phyloP scores from a whole-genome alignment of 1,140 invertebrate species.

The Prorops nasuta region DNA sequence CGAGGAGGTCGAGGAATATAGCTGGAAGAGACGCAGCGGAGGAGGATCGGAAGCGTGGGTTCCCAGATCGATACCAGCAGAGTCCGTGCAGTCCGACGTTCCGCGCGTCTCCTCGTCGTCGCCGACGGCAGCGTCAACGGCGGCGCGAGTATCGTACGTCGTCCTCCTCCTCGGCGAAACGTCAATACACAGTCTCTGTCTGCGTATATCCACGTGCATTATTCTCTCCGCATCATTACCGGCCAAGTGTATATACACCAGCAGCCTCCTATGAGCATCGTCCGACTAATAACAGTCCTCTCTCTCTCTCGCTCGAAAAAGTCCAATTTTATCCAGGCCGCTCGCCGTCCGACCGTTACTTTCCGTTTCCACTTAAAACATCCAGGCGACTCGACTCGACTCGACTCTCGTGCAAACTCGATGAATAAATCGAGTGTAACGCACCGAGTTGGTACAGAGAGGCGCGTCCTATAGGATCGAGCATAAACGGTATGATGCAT shows the following conservation, averaged over 20 bases:
- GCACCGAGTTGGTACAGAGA: too few species aligned
- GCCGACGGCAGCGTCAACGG: not conserved
- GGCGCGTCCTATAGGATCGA: too few species aligned
- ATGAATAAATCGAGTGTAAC: too few species aligned
- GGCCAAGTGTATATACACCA: not conserved
- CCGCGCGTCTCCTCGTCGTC: constrained; percentile 13
- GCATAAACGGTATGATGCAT: too few species aligned
- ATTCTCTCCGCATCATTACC: constrained; percentile 27
- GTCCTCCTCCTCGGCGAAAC: constrained; percentile 21
- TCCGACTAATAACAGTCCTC: too few species aligned
- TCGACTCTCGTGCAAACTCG: too few species aligned
- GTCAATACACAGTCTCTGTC: constrained; percentile 37
- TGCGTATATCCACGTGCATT: constrained; percentile 41
- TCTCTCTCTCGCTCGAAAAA: too few species aligned
- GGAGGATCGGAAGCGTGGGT: constrained; percentile 36
- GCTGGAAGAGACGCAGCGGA: too few species aligned
- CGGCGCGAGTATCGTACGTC: not conserved
- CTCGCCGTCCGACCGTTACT: not conserved
- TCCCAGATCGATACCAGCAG: constrained; percentile 40
- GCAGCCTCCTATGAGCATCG: not conserved
- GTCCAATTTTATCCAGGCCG: too few species aligned
- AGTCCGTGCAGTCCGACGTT: constrained; percentile 37
- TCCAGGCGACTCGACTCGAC: too few species aligned
- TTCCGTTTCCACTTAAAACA: too few species aligned
- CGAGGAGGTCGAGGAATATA: too few species aligned